Evolutionary conservation across 2,113 vertebrate species (phyloP).

Genomic region (Fukomys damarensis): DNA sequence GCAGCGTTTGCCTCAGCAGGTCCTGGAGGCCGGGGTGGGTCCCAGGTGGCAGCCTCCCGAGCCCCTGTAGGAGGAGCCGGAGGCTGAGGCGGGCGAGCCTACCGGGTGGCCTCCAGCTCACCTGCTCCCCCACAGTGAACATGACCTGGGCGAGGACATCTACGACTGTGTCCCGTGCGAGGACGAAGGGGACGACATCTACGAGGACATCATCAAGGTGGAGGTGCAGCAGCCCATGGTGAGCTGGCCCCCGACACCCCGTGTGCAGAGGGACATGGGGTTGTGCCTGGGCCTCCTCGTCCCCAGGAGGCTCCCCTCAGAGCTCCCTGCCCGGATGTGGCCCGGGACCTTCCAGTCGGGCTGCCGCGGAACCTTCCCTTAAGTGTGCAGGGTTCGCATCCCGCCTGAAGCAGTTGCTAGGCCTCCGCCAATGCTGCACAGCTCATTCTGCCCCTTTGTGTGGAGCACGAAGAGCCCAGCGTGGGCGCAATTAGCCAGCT

Average conservation of each 20-base stretch:
- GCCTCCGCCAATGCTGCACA: not conserved
- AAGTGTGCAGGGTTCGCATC: not conserved
- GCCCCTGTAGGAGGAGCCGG: not conserved
- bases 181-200: conserved; percentile 97
- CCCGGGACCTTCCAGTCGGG: accelerated
- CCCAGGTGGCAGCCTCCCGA: accelerated
- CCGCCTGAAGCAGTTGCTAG: not conserved
- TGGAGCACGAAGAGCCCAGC: accelerated
- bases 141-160: conserved; percentile 98
- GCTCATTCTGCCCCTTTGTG: not conserved
- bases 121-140: conserved; percentile 88
- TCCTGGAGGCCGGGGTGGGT: not conserved
- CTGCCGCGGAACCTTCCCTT: accelerated
- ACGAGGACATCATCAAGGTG: conserved; percentile 99
- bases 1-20: not conserved
- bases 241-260: conserved; percentile 59
- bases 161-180: conserved; percentile 99
- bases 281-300: accelerated
- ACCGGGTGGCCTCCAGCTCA: not conserved
- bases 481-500: conserved; percentile 28
- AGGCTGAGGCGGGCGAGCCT: not conserved
- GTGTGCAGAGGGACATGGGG: not conserved
- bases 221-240: conserved; percentile 99
- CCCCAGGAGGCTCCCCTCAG: accelerated
- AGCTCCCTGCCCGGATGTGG: not conserved